Percentiles rank a stretch among this genome's conserved stretches.
Conservation (phyloP, 2,888 invertebrate genomes). For the Drosophila helvetica region DNA sequence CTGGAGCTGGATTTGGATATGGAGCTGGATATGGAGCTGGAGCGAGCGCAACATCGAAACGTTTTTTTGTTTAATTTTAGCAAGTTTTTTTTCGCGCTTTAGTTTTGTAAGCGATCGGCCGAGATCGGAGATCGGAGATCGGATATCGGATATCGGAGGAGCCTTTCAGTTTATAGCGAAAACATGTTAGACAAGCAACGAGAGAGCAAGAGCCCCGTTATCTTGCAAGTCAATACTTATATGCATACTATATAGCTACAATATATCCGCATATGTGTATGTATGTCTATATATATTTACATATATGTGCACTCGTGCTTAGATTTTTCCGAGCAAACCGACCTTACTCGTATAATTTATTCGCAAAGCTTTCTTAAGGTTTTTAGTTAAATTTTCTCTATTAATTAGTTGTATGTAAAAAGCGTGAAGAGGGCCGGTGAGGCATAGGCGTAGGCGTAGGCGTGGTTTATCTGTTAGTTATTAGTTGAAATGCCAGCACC, state of each 20-base stretch:
- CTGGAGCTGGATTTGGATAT: conserved; percentile 27
- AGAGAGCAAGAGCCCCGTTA: conserved; percentile 29
- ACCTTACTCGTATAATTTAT: conserved; percentile 41
- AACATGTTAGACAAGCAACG: conserved; percentile 10
- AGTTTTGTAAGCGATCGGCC: conserved; percentile 22
- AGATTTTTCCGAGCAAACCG: conserved; percentile 15
- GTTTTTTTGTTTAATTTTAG: conserved; percentile 52
- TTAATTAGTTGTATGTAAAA: conserved; percentile 64
- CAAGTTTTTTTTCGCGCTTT: conserved; percentile 44
- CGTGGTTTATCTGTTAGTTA: conserved; percentile 31
- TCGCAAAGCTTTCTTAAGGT: conserved; percentile 45
- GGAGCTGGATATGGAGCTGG: conserved; percentile 22
- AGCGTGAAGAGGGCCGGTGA: conserved; percentile 44
- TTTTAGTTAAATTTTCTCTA: conserved; percentile 63
- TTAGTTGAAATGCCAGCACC: conserved; percentile 38
- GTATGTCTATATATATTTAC: conserved; percentile 6
- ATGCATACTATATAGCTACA: background rate
- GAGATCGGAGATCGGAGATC: background rate
- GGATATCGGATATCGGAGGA: conserved; percentile 10
- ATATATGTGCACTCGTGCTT: conserved; percentile 20
- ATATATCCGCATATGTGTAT: background rate
- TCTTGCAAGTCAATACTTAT: conserved; percentile 42
- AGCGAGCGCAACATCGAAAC: conserved; percentile 57
- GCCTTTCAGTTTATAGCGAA: conserved; percentile 68
- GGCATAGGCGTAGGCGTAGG: conserved; percentile 37